Base-by-base conservation (phyloP, 2,888 invertebrate genomes). In the Patella depressa region DNA sequence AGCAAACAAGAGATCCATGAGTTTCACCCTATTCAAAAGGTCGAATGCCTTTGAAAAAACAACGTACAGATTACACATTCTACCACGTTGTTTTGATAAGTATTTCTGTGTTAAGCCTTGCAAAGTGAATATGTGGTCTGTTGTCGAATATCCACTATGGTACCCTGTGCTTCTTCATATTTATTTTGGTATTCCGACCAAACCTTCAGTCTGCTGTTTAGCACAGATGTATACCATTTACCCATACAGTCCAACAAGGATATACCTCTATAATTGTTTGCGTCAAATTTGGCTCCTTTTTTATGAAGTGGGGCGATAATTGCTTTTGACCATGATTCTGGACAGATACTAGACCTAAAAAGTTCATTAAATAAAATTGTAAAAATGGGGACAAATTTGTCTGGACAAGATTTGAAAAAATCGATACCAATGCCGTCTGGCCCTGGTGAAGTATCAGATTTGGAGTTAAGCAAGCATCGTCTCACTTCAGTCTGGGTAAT, bases 121-220 rank as follows among this genome's bases (percentile, higher is more conserved):
- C 59, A 59, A 59, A 59, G 59, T 59, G 19, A 59, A 59, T 59
- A 59, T 59, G 59, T 59, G 59, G 19, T 59, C 59, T n/a, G 19
- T 5, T 59, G 59, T 59, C 19, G 59, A 59, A 19, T 59, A 59
- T n/a, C 19, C 17, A n/a, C 17, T 17, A 7, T 19, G 17, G 59
- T 59, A 59, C 17, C 59, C 59, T 59, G 59, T n/a, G 59, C 59
- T 59, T 59, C 59, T 19, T 59, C 59, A 59, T 59, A 59, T 19
- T 59, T 59, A 59, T 59, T 15, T n/a, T 14, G 7, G 19, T 19
- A 59, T 59, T 59, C 59, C 59, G 59, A 59, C 59, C 59, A 59
- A 19, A n/a, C 59, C 19, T 59, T 12, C 1, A 59, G 19, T 59
- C 59, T 59, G 59, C 59, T n/a, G 19, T 59, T 59, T 59, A 59